Evolutionary conservation across 2,113 vertebrate species (phyloP), one percentile per base, ranked within the genome.

Genomic region (Sphyrna mokarran): DNA sequence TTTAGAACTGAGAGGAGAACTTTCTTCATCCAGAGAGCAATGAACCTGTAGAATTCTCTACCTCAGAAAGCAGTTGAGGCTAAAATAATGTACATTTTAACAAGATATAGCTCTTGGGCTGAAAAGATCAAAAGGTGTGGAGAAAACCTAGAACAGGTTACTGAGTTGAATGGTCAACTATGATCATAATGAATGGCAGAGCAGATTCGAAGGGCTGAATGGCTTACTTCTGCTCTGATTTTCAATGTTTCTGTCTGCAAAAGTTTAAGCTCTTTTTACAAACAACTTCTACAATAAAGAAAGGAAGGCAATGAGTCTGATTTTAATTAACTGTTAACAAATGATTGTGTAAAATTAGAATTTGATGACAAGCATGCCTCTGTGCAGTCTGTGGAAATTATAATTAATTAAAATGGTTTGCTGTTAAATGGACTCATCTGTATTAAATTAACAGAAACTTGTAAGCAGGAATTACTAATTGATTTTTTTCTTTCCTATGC

Each of bases 361-460:
- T 90, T 63, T 63, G 54, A 90, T 90, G 54, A 90, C 14, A n/a
- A 33, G 9, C 26, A n/a, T 63, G 58, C 29, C 58, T 33, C 87
- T 90, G 87, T 63, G 87, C 54, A 33, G 54, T 63, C 18, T 4
- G 54, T 58, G 87, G 14, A 90, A 61, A 90, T 90, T 90, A 61
- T 90, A 61, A n/a, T 61, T 90, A 63, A 63, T 63, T 90, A 90
- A 90, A 90, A 90, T 61, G 87, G 29, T 63, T 90, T 90, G 54
- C 54, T 94, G 22, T 94, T 68, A 40, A 94, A 69, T 94, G 37
- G 37, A n/a, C 63, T 43, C 37, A 0, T 9, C 7, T 69, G n/a
- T 68, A 68, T 68, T 43, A 94, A 69, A 69, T 94, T 94, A 43
- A n/a, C 91, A 94, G 91, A 69, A 68, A 94, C 66, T 43, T 94